Conservation (phyloP, 2,113 vertebrate genomes). For the Pluvialis apricaria region DNA sequence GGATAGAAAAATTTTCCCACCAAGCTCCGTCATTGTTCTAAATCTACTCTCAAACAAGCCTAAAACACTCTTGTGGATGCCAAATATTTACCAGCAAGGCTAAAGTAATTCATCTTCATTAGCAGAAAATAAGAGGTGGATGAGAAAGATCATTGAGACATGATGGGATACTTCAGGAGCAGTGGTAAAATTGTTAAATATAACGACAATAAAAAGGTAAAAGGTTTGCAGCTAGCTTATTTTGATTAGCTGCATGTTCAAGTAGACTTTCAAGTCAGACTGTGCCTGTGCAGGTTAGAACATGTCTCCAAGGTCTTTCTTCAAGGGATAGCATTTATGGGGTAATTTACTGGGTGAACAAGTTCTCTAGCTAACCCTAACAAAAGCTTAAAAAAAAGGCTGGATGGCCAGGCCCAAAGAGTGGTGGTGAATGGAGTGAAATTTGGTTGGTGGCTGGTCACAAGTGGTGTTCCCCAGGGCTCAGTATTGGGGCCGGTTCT, state of each 20-base stretch:
- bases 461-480: no score
- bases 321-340: not conserved
- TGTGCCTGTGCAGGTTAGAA: not conserved
- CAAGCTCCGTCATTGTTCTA: not conserved
- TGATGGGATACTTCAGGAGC: not conserved
- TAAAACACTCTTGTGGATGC: not conserved
- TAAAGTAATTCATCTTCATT: not conserved
- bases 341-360: not conserved
- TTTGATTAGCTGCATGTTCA: not conserved
- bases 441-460: no score
- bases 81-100: not conserved
- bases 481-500: no score
- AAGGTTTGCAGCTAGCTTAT: not conserved
- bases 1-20: not conserved
- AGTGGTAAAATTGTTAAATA: not conserved
- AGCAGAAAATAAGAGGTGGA: not conserved
- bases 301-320: not conserved
- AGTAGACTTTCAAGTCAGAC: not conserved
- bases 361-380: not conserved
- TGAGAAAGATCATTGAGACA: not conserved
- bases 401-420: no score
- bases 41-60: not conserved
- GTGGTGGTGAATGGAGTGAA: no score
- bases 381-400: not conserved
- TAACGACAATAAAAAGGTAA: not conserved